These are phyloP conservation scores for Dromaius novaehollandiae DNA, from an alignment of 2,113 vertebrate species.

Conservation along the genomic window DNA sequence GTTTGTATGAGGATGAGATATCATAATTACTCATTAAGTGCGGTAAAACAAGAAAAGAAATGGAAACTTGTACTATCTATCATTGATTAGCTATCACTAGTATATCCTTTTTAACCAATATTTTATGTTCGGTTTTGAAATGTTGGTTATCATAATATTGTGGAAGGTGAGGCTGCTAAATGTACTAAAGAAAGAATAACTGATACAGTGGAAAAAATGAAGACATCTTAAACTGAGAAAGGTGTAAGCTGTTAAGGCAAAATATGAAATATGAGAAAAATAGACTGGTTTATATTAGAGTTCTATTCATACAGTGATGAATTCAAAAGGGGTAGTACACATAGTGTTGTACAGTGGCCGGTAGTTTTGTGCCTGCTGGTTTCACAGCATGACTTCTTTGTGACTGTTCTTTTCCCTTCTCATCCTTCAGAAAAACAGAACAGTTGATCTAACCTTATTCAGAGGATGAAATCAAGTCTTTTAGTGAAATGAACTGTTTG, in stretches of 20 bases:
- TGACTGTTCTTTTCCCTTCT: background rate
- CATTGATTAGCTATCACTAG: background rate
- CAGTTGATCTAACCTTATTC: background rate
- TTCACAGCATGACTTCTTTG: background rate
- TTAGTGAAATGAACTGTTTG: background rate
- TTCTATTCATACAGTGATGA: background rate
- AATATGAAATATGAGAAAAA: background rate
- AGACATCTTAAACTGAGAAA: background rate
- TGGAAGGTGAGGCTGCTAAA: background rate
- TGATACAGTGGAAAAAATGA: background rate
- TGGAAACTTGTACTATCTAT: background rate
- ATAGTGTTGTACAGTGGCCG: background rate
- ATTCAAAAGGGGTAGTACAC: background rate
- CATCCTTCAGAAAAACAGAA: background rate
- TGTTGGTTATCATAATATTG: background rate
- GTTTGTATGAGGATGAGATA: background rate
- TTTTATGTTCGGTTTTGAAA: background rate
- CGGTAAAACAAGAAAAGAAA: background rate
- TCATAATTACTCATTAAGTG: background rate
- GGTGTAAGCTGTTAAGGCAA: background rate
- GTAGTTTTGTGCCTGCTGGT: background rate
- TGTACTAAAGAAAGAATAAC: background rate
- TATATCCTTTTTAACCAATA: background rate
- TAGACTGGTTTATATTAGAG: background rate
- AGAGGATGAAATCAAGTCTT: background rate